Base-by-base conservation (phyloP, 92 coral and sea anemone species). In the Parazoanthus atlanticus region DNA sequence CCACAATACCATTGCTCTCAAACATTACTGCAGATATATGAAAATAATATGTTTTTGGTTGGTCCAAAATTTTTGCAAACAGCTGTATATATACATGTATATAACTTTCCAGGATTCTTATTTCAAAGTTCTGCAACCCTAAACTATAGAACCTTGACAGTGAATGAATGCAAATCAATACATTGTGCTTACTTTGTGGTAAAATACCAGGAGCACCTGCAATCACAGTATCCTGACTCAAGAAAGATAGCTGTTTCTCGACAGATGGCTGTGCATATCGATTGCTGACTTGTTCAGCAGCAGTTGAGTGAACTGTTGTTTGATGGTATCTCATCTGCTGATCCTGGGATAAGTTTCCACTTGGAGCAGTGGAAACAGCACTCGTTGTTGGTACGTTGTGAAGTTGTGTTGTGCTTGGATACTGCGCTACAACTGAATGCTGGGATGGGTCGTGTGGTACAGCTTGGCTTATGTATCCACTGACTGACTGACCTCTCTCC, bases 191-290 rank as follows among this genome's bases (percentile, higher is more conserved):
- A 84, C 78, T 69, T 36, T 15, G 40, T 32, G 65, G 38, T 4
- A 82, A 33, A 71, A 89, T 74, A 41, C 78, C 85, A 21, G 95
- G 95, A 71, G 84, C 92, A 40, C 93, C 92, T 23, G 95, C 92
- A n/a, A 93, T 81, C 31, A 89, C 84, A 40, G 90, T 81, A 19
- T 86, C 89, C 47, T 89, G 88, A 73, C 92, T 86, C 3, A 85
- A 61, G 72, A 93, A 93, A 13, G 95, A 85, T 13, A 88, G 61
- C 6, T 86, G 93, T 30, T 90, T 84, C 61, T 77, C 86, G 0
- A 80, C 71, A 6, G 84, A 54, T 32, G 40, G 10, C 25, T 79
- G 87, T 10, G 38, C 82, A 41, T 77, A 26, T 29, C 49, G 74
- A 31, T 46, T 7, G 13, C 65, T 61, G 36, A 30, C 40, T 26